Evolutionary conservation across 2,797 vertebrate genomes (phyloP).

Genomic region (Helarctos malayanus): DNA sequence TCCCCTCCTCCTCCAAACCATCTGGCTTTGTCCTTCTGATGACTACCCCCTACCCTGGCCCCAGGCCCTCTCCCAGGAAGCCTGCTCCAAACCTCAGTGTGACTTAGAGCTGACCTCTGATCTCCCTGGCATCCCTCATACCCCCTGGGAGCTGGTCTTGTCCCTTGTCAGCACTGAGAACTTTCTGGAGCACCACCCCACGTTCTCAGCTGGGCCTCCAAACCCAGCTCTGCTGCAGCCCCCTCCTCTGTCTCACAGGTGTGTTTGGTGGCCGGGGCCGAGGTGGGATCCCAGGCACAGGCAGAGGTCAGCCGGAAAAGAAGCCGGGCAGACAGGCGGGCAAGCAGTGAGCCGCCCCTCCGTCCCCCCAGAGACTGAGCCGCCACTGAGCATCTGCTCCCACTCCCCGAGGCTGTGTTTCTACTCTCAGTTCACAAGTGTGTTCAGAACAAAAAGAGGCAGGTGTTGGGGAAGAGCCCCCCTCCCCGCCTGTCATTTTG

Average conservation of each 20-base stretch:
- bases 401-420: background rate
- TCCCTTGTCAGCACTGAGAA: background rate
- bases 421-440: background rate
- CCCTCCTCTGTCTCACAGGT: conserved; percentile 84
- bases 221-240: background rate
- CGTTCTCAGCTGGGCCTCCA: background rate
- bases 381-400: background rate
- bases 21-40: background rate
- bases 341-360: conserved; percentile 91
- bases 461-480: background rate
- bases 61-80: background rate
- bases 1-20: background rate
- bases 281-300: conserved; percentile 91
- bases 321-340: conserved; percentile 94
- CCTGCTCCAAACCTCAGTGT: background rate
- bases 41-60: background rate
- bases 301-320: conserved; percentile 96
- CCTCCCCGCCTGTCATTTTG: background rate
- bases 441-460: background rate
- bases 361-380: conserved; percentile 25
- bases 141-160: fast-evolving
- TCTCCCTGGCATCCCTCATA: background rate
- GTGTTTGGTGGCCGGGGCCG: conserved; percentile 94
- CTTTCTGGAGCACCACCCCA: background rate
- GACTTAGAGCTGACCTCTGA: fast-evolving